Conservation (phyloP, 2,797 vertebrate species). For the Crocidura indochinensis region DNA sequence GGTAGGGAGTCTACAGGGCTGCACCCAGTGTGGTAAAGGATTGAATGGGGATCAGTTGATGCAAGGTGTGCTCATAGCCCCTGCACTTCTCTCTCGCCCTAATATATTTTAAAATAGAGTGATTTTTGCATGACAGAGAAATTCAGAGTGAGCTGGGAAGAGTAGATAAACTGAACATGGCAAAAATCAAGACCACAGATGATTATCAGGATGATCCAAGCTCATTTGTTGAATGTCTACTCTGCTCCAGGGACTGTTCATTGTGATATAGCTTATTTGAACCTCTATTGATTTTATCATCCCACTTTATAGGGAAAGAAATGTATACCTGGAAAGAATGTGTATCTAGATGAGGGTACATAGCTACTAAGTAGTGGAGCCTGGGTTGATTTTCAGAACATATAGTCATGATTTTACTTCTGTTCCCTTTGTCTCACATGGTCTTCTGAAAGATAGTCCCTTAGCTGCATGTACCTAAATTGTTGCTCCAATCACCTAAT, state of each 20-base stretch:
- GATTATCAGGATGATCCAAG: not conserved
- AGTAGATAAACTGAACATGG: not conserved
- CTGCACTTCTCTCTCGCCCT: too few species aligned
- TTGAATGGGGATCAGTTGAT: too few species aligned
- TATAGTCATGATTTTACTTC: not conserved
- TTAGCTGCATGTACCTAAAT: too few species aligned
- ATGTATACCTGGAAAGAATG: not conserved
- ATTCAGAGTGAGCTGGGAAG: constrained; percentile 8
- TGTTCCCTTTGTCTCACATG: not conserved
- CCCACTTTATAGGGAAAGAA: not conserved
- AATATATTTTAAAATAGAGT: constrained; percentile 25
- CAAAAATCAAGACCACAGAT: not conserved
- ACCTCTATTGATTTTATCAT: not conserved
- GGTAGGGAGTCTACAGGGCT: too few species aligned
- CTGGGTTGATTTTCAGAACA: not conserved
- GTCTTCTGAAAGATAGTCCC: not conserved
- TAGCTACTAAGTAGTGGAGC: not conserved
- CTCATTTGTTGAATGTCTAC: not conserved
- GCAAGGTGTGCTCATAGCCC: too few species aligned
- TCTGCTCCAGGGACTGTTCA: not conserved
- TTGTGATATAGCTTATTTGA: constrained; percentile 9
- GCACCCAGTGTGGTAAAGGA: too few species aligned
- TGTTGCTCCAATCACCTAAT: not conserved
- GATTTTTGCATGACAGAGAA: constrained; percentile 5
- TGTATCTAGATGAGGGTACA: not conserved